Base-by-base conservation (phyloP, 2,888 invertebrate genomes). In the Auanema freiburgensis region DNA sequence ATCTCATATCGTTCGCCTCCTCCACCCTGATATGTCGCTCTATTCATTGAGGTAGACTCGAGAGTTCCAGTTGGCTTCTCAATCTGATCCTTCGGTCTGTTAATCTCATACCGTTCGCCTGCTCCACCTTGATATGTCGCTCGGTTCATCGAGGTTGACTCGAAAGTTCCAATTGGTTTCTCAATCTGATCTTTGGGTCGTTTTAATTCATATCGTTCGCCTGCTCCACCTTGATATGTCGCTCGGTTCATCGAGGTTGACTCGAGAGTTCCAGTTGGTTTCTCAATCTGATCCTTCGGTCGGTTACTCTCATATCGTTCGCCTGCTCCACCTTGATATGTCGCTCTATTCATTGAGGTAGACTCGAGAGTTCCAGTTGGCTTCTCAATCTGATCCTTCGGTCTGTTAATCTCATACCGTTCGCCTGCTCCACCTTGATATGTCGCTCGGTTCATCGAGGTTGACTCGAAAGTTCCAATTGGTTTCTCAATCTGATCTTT, bases 341-440 rank as follows among this genome's bases (percentile, higher is more conserved):
- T 16, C 5, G 56, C 16, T 11, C 23, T 1, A 16, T 16, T 23
- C 33, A 16, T 33, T 4, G 54, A 41, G 14, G 54, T 54, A 11
- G 40, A 16, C 16, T 53, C 33, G n/a, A 53, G 3, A 10, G 53
- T n/a, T 16, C 40, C 53, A 10, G 33, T 53, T 11, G 53, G n/a
- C n/a, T 33, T 53, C 16, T 53, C 53, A 16, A 16, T 21, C 53
- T 53, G 53, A n/a, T 53, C 53, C 11, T 53, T 18, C 1, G 53
- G 53, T 23, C 40, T 18, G 12, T 12, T 23, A 3, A 23, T 24
- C 40, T 23, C 14, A 16, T n/a, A 23, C 24, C 53, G 25, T 16
- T 53, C 50, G 12, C 50, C 50, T n/a, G 24, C 50, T n/a, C 50
- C 50, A n/a, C 50, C 50, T 50, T 50, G 50, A 5, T n/a, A 50